phyloP scores from a whole-genome alignment of 53 echinoderm and acorn worm genomes.

The Stichopus horrens region DNA sequence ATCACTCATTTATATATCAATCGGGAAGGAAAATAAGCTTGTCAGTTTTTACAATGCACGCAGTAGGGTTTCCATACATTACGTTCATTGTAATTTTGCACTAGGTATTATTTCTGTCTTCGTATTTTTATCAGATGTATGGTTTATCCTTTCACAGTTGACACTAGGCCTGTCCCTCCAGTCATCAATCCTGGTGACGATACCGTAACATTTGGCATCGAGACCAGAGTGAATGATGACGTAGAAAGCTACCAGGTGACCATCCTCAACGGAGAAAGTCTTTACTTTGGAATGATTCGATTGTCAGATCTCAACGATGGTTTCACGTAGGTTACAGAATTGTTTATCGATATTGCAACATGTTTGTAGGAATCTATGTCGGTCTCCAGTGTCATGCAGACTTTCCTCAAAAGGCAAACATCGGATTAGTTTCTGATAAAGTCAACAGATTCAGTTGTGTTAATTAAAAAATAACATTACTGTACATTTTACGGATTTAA shows the following conservation, averaged over 20 bases:
- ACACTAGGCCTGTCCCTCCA: background rate
- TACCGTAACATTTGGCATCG: background rate
- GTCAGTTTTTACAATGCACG: too few relatives aligned
- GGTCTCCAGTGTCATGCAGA: background rate
- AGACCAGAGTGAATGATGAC: constrained; percentile 4
- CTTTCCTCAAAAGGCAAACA: background rate
- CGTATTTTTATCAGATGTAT: too few relatives aligned
- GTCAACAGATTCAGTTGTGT: too few relatives aligned
- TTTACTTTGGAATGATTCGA: constrained; percentile 41
- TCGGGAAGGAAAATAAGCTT: too few relatives aligned
- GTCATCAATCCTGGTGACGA: constrained; percentile 8
- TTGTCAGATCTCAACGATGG: constrained; percentile 11
- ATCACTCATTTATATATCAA: too few relatives aligned
- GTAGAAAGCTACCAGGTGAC: background rate
- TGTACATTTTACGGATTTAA: too few relatives aligned
- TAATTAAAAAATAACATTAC: too few relatives aligned
- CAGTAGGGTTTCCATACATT: too few relatives aligned
- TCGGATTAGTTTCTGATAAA: background rate
- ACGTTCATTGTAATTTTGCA: too few relatives aligned
- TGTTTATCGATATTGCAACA: background rate
- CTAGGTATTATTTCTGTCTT: too few relatives aligned
- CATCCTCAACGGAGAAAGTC: constrained; percentile 23
- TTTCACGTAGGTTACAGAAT: constrained; percentile 5
- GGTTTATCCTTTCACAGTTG: background rate
- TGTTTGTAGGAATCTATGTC: background rate